Conservation (phyloP, 2,113 vertebrate species). For the Grantiella picta region DNA sequence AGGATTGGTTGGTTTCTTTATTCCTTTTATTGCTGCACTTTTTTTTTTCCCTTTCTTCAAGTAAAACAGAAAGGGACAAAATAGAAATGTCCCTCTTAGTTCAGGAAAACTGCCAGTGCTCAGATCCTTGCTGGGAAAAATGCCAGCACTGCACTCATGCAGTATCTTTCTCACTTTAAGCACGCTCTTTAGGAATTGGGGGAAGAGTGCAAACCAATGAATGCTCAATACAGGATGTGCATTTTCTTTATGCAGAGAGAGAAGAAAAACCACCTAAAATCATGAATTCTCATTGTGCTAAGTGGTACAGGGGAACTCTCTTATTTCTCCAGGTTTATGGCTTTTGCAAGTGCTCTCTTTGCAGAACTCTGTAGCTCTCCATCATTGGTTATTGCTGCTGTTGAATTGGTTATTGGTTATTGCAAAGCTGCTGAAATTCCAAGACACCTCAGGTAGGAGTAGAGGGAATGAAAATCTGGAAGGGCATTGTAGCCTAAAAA, state of each 20-base stretch:
- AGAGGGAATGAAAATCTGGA: not conserved
- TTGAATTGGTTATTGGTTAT: not conserved
- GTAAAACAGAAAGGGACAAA: conserved; percentile 15
- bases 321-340: not conserved
- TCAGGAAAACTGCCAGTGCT: conserved; percentile 31
- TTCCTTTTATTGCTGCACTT: not conserved
- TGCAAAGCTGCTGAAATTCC: not conserved
- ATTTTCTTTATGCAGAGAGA: not conserved
- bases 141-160: conserved; percentile 36
- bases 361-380: not conserved
- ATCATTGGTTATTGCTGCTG: not conserved
- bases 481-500: not conserved
- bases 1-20: not conserved
- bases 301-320: not conserved
- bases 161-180: conserved; percentile 9
- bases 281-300: not conserved
- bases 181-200: not conserved
- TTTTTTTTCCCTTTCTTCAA: not conserved
- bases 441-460: not conserved
- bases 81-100: conserved; percentile 16
- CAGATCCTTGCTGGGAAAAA: conserved; percentile 20
- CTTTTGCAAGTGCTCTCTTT: not conserved
- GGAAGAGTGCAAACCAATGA: not conserved
- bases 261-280: rapidly evolving
- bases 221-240: not conserved